A percentile compares a stretch with the other conserved stretches of the same genome.
These are phyloP conservation scores for Chydorus sphaericus DNA, from an alignment of 2,888 invertebrate genomes.

Conservation along the genomic window DNA sequence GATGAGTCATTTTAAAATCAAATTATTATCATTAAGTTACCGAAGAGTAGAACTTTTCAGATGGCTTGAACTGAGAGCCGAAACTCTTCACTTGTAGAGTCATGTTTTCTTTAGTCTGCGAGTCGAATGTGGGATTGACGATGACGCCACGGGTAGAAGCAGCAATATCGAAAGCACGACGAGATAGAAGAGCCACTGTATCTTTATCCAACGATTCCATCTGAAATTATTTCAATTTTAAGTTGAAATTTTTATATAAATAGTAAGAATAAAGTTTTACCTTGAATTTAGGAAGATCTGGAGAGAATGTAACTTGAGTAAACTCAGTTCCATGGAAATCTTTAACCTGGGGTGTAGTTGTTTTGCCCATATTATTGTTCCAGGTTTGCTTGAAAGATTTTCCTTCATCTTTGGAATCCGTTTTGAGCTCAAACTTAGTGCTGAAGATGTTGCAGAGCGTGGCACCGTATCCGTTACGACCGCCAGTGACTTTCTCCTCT, in stretches of 20 bases:
- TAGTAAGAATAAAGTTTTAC: not conserved
- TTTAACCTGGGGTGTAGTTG: constrained; percentile 71
- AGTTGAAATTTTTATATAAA: not conserved
- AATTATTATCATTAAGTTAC: constrained; percentile 35
- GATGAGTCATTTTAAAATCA: constrained; percentile 5
- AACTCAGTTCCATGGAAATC: constrained; percentile 60
- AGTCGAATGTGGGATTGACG: constrained; percentile 98
- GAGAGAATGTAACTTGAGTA: constrained; percentile 85
- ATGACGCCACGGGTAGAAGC: constrained; percentile 83
- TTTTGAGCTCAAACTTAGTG: constrained; percentile 88
- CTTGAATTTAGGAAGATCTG: constrained; percentile 86
- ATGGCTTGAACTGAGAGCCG: constrained; percentile 77
- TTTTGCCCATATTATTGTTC: constrained; percentile 88
- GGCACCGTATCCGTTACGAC: constrained; percentile 96
- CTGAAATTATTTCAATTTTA: constrained; percentile 16
- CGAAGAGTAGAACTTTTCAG: constrained; percentile 69
- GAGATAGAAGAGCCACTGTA: constrained; percentile 76
- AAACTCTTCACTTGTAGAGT: constrained; percentile 86
- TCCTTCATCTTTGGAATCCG: constrained; percentile 70
- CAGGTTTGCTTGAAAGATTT: constrained; percentile 84
- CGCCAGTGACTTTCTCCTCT: constrained; percentile 87
- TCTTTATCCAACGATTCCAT: constrained; percentile 88
- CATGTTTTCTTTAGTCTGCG: constrained; percentile 99
- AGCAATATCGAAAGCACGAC: constrained; percentile 91
- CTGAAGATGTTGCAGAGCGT: constrained; percentile 99